phyloP scores from a whole-genome alignment of 2,113 vertebrate genomes.

The Candoia aspera region DNA sequence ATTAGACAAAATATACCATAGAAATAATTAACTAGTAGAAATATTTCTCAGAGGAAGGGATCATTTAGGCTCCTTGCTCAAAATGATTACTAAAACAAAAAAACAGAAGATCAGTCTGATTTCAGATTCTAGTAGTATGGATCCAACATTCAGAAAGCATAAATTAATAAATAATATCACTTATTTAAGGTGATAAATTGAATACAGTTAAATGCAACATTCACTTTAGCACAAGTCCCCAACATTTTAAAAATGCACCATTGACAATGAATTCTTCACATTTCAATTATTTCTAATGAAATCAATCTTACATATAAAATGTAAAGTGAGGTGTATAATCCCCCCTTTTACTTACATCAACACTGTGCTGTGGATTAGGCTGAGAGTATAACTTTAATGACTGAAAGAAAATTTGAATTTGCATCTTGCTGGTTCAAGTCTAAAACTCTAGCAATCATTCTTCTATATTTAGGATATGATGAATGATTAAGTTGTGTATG shows the following conservation, averaged over 20 bases:
- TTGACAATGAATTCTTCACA: neutral
- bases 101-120: neutral
- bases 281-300: neutral
- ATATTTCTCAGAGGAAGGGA: neutral
- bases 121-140: neutral
- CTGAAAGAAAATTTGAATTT: neutral
- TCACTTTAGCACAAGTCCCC: neutral
- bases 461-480: neutral
- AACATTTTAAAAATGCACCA: neutral
- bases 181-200: neutral
- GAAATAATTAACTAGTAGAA: conserved; percentile 2
- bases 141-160: neutral
- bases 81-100: neutral
- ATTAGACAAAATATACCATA: neutral
- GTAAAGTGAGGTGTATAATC: neutral
- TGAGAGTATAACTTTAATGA: neutral
- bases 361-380: neutral
- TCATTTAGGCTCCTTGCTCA: neutral
- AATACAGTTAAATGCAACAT: neutral
- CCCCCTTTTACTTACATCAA: neutral
- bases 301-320: too few species aligned
- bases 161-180: neutral
- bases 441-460: neutral
- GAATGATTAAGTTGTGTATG: neutral
- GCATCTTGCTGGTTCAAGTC: neutral